Evolutionary conservation across 1,140 invertebrate genomes (phyloP), one percentile per base, ranked within the genome.

Genomic region (Sycobia sp.): DNA sequence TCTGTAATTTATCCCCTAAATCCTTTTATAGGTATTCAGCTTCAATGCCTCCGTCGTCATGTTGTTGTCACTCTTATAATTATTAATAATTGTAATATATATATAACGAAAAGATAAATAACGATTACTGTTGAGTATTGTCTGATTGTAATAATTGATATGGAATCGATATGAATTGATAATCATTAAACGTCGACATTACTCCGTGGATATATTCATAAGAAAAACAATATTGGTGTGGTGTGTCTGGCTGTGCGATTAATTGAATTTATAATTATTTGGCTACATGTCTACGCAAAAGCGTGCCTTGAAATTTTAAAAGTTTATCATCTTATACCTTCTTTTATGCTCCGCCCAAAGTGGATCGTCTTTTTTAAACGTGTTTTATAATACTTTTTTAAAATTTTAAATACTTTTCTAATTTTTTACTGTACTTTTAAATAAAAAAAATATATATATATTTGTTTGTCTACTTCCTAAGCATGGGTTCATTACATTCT

Each of bases 111-210:
- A 76, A 81, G n/a, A 81, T 79, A 81, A 81, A 80, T 78, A 81
- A 80, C 76, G 77, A 81, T 82, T 77, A 82, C 74, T 82, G 79
- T 82, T 81, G 75, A 81, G 80, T 81, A 82, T 81, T 82, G 79
- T 82, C 79, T 82, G 79, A 81, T 80, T 81, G 79, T 82, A 82
- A 80, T 80, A 65, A 80, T 80, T 81, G 75, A 82, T 80, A 81
- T 80, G 79, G 74, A 80, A 81, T 80, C 77, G 75, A 80, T 80
- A 82, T 79, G 76, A 81, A 82, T 80, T 78, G 78, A 81, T 81
- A 82, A 82, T 82, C 80, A 82, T 81, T 80, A 78, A 76, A 77
- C 73, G 75, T 77, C 61, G 77, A 78, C 70, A 79, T 77, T 76
- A 78, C 73, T 80, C 69, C 74, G 73, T 80, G 77, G 73, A 79